Evolutionary conservation across 2,797 vertebrate genomes (phyloP).

Genomic region (Cirrhinus molitorella): DNA sequence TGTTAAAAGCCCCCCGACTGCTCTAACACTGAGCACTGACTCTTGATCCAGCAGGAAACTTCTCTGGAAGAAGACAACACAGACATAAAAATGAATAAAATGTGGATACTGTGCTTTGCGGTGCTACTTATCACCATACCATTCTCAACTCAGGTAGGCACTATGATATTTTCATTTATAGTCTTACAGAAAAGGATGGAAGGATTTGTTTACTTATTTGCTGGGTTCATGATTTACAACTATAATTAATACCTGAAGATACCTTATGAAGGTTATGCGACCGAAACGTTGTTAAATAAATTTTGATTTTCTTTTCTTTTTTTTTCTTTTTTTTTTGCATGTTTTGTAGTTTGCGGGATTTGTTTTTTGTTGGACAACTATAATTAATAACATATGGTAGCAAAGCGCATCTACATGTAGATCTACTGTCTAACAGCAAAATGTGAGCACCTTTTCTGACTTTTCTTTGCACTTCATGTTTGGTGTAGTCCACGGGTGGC

Average conservation of each 20-base stretch:
- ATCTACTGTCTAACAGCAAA: neutral
- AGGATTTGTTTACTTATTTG: neutral
- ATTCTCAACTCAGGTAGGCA: constrained; percentile 34
- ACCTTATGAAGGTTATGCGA: no score
- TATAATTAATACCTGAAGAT: no score
- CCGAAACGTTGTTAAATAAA: no score
- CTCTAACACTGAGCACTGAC: neutral
- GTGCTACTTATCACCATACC: constrained; percentile 31
- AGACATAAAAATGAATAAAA: neutral
- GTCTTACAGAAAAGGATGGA: neutral
- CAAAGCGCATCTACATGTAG: neutral
- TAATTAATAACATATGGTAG: neutral
- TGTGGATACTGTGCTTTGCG: neutral
- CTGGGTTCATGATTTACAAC: no score
- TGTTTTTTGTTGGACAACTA: neutral
- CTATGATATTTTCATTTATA: neutral
- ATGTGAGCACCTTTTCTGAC: neutral
- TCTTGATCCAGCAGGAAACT: neutral
- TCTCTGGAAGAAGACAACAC: neutral
- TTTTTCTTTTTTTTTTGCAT: no score
- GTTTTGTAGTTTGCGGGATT: no score
- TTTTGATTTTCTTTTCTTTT: no score
- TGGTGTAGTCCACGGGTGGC: neutral
- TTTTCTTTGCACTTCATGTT: neutral
- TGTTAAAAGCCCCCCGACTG: neutral